Base-by-base conservation (phyloP, 2,113 vertebrate genomes). In the Sula dactylatra region DNA sequence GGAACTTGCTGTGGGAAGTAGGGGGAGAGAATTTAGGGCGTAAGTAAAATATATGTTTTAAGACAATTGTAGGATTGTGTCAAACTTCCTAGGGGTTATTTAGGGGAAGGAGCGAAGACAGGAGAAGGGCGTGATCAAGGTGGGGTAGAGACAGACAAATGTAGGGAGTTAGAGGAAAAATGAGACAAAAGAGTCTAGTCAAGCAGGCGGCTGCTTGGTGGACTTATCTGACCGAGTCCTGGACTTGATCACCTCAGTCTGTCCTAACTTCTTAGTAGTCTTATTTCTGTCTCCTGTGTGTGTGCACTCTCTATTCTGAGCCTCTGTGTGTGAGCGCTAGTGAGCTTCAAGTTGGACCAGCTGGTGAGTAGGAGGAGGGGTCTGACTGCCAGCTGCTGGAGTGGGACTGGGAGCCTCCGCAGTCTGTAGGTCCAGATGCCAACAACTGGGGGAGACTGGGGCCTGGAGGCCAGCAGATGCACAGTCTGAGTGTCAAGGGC, bases 361-460 rank as follows among this genome's bases (percentile, higher is more conserved):
- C 20, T 0, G 1, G 17, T n/a, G 20, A 34, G 16, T 27, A n/a
- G 32, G 11, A 69, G 25, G 40, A 59, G 38, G 17, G 34, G 12
- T 66, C 58, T 66, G 29, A 17, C 14, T 88, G 58, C 34, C 42
- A 64, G 49, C 36, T 44, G 29, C 49, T 64, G 49, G 42, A 52
- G 10, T 38, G 34, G 36, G 26, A 29, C 44, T 1, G 1, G 27
- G 21, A 79, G 9, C 25, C 71, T 71, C 16, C 0, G 2, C 20
- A 5, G 10, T 36, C 40, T 29, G 25, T 40, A 38, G 32, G 19
- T 82, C 62, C 31, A 55, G 47, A 70, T 62, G 55, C 45, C 72
- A 79, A 22, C 22, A 26, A 1, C 50, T 50, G n/a, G 40, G 54
- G 22, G 5, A 44, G 32, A 21, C 50, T 45, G 40, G 24, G 32